Conservation (phyloP, 1,140 invertebrate species). For the Zophobas morio region DNA sequence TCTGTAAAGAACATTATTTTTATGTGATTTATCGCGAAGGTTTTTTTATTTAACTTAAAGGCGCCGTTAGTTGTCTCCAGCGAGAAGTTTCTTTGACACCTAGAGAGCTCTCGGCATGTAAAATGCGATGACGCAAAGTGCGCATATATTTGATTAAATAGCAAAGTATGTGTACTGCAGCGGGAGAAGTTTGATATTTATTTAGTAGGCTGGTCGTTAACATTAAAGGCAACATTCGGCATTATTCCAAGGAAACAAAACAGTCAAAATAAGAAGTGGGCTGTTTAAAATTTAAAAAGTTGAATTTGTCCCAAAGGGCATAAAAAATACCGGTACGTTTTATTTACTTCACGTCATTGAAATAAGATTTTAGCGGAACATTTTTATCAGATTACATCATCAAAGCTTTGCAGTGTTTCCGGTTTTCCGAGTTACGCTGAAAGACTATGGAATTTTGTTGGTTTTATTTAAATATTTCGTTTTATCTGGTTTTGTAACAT, state of each 20-base stretch:
- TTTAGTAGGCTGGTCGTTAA: neutral
- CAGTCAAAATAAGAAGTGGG: neutral
- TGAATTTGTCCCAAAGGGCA: conserved; percentile 19
- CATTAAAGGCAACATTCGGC: conserved; percentile 2
- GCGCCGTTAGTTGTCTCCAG: conserved; percentile 17
- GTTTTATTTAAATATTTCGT: conserved; percentile 30
- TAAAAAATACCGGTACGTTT: conserved; percentile 32
- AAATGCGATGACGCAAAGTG: conserved; percentile 22
- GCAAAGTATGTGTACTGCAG: conserved; percentile 1
- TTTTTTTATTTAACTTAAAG: conserved; percentile 1
- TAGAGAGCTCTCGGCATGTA: conserved; percentile 20
- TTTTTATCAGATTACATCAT: conserved; percentile 24
- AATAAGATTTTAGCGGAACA: conserved; percentile 29
- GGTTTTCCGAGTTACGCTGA: neutral
- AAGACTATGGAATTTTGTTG: conserved; percentile 21
- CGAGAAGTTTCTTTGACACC: conserved; percentile 25
- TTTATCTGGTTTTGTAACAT: conserved; percentile 7
- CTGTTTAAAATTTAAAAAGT: conserved; percentile 23
- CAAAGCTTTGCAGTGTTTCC: conserved; percentile 19
- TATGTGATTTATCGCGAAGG: conserved; percentile 1
- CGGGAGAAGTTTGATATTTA: neutral
- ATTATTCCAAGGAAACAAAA: conserved; percentile 14
- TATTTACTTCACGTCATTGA: conserved; percentile 23
- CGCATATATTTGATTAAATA: conserved; percentile 17
- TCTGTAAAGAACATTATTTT: neutral